Evolutionary conservation across 2,113 vertebrate genomes (phyloP).

Genomic region (Alethe diademata): DNA sequence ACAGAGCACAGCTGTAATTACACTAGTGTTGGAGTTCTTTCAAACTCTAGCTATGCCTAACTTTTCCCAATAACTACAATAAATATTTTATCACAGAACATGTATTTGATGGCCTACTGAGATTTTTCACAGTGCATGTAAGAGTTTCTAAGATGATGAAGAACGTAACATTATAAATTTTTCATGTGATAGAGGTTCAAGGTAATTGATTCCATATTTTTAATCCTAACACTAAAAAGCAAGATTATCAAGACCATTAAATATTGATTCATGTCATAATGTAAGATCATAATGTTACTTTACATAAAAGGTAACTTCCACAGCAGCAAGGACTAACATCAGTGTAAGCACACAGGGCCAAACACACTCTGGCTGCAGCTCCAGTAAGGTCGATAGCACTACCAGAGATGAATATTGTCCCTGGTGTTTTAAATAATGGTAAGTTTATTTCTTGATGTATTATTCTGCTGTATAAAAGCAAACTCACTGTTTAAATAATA

Average conservation of each 20-base stretch:
- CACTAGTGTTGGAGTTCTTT: constrained; percentile 86
- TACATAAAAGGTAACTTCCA: constrained; percentile 69
- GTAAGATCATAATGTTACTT: constrained; percentile 74
- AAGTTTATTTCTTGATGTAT: constrained; percentile 20
- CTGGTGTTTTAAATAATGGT: constrained; percentile 23
- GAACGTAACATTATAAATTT: constrained; percentile 88
- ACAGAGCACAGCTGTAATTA: constrained; percentile 86
- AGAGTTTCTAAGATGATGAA: constrained; percentile 89
- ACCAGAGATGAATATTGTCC: background rate
- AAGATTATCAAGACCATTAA: constrained; percentile 83
- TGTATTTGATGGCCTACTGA: constrained; percentile 91
- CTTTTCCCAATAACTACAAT: constrained; percentile 90
- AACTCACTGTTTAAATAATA: constrained; percentile 8
- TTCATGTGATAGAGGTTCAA: constrained; percentile 84
- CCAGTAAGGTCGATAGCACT: background rate
- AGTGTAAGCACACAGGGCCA: background rate
- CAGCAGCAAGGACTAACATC: background rate
- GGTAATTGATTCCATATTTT: constrained; percentile 86
- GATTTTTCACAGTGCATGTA: constrained; percentile 86
- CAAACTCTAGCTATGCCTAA: constrained; percentile 85
- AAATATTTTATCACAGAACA: constrained; percentile 99
- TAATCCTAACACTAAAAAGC: constrained; percentile 83
- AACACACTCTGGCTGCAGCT: background rate
- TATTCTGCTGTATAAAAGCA: background rate
- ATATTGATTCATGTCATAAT: constrained; percentile 81